Evolutionary conservation across 2,113 vertebrate species (phyloP).

Genomic region (Poeciliopsis turrubarensis): DNA sequence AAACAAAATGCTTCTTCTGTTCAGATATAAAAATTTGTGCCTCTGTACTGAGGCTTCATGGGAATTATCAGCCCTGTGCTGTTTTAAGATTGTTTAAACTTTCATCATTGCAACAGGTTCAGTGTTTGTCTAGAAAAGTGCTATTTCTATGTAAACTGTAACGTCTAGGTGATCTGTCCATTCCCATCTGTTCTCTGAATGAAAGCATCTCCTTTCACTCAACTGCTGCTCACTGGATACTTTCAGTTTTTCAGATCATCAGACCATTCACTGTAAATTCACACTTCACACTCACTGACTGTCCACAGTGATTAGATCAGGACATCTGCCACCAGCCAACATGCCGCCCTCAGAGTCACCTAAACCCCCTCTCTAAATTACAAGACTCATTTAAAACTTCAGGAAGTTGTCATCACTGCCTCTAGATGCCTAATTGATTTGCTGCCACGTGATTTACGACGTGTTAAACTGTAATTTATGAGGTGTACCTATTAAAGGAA

Average conservation of each 20-base stretch:
- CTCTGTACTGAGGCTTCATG: not conserved
- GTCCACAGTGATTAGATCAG: no score
- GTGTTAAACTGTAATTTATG: not conserved
- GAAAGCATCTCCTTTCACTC: not conserved
- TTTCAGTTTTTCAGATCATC: no score
- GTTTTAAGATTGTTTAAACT: not conserved
- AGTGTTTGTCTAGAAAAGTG: not conserved
- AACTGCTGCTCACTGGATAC: not conserved
- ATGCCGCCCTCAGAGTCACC: no score
- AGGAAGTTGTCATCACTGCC: no score
- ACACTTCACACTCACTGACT: not conserved
- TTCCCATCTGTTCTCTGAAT: not conserved
- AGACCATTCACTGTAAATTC: not conserved
- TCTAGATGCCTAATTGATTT: no score
- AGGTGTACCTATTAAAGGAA: not conserved
- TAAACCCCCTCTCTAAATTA: no score
- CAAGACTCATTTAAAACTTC: no score
- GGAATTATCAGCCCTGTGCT: not conserved
- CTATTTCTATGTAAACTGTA: no score
- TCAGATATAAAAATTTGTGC: not conserved
- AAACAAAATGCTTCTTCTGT: not conserved
- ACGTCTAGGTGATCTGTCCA: no score
- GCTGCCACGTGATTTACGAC: no score
- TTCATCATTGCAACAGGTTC: not conserved
- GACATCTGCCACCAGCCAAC: no score